Base-by-base conservation (phyloP, 2,113 vertebrate species). In the Scalopus aquaticus region DNA sequence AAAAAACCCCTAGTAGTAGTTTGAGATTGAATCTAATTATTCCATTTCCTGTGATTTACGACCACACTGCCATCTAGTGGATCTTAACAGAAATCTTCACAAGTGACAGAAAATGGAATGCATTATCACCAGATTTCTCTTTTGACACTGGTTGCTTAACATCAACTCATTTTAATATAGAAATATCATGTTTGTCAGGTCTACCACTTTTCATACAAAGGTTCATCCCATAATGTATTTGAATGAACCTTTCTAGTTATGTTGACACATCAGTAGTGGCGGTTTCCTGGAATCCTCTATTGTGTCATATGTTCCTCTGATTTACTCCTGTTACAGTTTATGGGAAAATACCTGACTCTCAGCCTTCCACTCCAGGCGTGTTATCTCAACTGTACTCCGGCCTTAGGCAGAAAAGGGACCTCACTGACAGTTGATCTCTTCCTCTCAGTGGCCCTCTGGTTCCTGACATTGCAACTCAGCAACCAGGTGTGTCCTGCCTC, bases 51-150 rank as follows among this genome's bases (percentile, higher is more conserved):
- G 44, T 65, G 90, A 96, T 84, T 96, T 84, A 64, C 95, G 84
- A 95, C 82, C 96, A 97, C 74, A 97, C 97, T 98, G 98, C 98
- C 98, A 98, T 96, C 98, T 98, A 98, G 98, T 97, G 98, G 98
- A 73, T 32, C 30, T 46, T 7, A 6, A 54, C 10, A 0, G 73
- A 62, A 60, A 39, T 35, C 69, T 70, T 56, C 20, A 4, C 22
- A 1, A 32, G 15, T 62, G 76, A 58, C 51, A 51, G 80, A 84
- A 82, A 83, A 12, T 46, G 19, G 28, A 20, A 54, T 46, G 42
- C n/a, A 6, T 19, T 37, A 8, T n/a, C 30, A 79, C 20, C 35
- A 37, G 32, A 70, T 76, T 77, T 95, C 79, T 72, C 72, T 6
- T 64, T 83, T 54, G 56, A 77, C 24, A 11, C 22, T 39, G 32